These are phyloP conservation scores for Phaethornis superciliosus DNA, from an alignment of 2,113 vertebrate species.

Conservation along the genomic window DNA sequence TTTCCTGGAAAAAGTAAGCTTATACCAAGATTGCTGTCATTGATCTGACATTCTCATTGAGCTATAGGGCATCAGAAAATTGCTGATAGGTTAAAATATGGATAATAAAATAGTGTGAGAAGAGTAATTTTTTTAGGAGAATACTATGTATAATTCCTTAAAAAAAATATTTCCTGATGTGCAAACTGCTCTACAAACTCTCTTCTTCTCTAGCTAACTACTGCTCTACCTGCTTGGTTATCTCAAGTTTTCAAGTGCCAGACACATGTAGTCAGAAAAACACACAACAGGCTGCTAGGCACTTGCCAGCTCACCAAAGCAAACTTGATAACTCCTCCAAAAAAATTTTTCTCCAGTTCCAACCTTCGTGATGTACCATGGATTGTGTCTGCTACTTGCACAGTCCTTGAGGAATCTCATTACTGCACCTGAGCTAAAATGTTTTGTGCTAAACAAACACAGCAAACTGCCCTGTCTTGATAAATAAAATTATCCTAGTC, in stretches of 20 bases:
- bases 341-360: not conserved
- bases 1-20: not conserved
- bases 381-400: not conserved
- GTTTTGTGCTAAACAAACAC: constrained; percentile 18
- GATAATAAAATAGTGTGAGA: not conserved
- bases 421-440: constrained; percentile 19
- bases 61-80: not conserved
- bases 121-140: not conserved
- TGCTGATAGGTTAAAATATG: not conserved
- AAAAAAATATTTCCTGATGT: not conserved
- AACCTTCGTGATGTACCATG: not conserved
- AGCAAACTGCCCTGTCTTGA: not conserved
- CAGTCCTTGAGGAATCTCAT: constrained; percentile 31
- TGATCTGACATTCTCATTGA: not conserved
- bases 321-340: not conserved
- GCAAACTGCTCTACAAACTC: not conserved
- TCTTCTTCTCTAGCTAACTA: not conserved
- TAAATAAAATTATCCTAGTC: constrained; percentile 11
- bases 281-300: accelerated
- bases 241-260: not conserved
- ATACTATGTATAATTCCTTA: not conserved
- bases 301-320: not conserved
- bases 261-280: not conserved
- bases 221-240: not conserved
- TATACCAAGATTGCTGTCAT: not conserved